These are phyloP conservation scores for Leptoteleia sp. DNA, from an alignment of 1,140 invertebrate genomes.

Conservation along the genomic window DNA sequence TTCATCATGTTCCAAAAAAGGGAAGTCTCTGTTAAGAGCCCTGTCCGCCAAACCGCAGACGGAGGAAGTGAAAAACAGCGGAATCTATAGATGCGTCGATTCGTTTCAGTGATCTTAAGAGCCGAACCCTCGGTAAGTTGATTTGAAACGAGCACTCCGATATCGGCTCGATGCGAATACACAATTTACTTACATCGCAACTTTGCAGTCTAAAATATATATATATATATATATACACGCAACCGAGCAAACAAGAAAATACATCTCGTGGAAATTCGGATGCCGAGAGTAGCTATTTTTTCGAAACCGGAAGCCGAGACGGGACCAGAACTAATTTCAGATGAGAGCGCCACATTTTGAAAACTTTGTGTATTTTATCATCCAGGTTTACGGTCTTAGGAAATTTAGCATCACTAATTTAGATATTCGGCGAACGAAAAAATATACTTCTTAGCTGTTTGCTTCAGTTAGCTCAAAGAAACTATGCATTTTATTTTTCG, in stretches of 20 bases:
- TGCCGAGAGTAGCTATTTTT: slow-evolving; percentile 42
- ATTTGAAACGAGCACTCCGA: slow-evolving; percentile 58
- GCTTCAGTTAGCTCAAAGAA: too few species aligned
- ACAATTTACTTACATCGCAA: slow-evolving; percentile 63
- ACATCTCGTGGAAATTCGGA: slow-evolving; percentile 46
- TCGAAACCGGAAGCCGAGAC: slow-evolving; percentile 39
- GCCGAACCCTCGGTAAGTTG: slow-evolving; percentile 61
- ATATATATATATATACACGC: slow-evolving; percentile 56
- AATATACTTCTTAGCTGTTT: too few species aligned
- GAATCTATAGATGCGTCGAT: slow-evolving; percentile 64
- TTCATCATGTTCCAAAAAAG: slow-evolving; percentile 63
- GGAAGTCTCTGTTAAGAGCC: slow-evolving; percentile 63
- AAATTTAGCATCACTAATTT: slow-evolving; percentile 26
- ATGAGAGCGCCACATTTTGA: slow-evolving; percentile 40
- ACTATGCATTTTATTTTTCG: too few species aligned
- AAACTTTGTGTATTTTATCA: slow-evolving; percentile 44
- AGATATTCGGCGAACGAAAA: slow-evolving; percentile 8
- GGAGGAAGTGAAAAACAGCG: slow-evolving; percentile 64
- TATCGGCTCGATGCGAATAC: slow-evolving; percentile 52
- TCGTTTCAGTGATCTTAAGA: slow-evolving; percentile 66
- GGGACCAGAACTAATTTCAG: slow-evolving; percentile 45
- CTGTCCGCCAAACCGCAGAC: slow-evolving; percentile 58
- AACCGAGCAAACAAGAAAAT: slow-evolving; percentile 59
- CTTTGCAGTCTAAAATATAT: slow-evolving; percentile 56
- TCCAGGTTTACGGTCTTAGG: slow-evolving; percentile 17